Evolutionary conservation across 2,888 invertebrate genomes (phyloP), one percentile per base, ranked within the genome.

Genomic region (Allacma fusca): DNA sequence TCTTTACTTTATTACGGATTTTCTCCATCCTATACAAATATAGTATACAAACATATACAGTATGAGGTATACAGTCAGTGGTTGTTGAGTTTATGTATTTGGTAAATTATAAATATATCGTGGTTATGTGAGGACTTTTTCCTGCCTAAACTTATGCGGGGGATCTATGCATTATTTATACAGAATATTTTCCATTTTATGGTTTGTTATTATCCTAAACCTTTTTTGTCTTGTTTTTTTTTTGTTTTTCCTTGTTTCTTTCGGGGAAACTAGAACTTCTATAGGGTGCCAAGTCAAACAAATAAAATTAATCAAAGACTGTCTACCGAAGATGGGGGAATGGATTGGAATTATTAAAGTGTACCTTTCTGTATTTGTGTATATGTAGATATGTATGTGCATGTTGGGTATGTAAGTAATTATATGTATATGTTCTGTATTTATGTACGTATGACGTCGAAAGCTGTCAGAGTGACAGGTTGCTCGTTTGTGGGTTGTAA

Each of bases 1-100:
- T 12, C 50, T 50, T 50, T 50, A 50, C n/a, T n/a, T 65, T 65
- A 65, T 65, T 65, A 65, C 65, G 34, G 16, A 50, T 50, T 13
- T 9, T 65, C 26, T 65, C 26, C 65, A 26, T 28, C 26, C 26
- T 21, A 21, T n/a, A n/a, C n/a, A n/a, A n/a, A n/a, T n/a, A n/a
- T n/a, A n/a, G n/a, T n/a, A n/a, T n/a, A 62, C 34, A 34, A 34
- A 5, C 2, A 34, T 24, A 62, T 13, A n/a, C 13, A 1, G 12
- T 57, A 57, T 57, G 13, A 57, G 5, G 34, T 34, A 34, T 34
- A 34, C 4, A 34, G 34, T 34, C 34, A 34, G 9, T n/a, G 34
- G 34, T 9, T 34, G 34, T 34, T 4, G 34, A 9, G 5, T 34
- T 34, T n/a, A n/a, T n/a, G n/a, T n/a, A 34, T 4, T 9, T 9